These are phyloP conservation scores for Metalampra italica DNA, from an alignment of 2,888 invertebrate genomes.

Conservation along the genomic window DNA sequence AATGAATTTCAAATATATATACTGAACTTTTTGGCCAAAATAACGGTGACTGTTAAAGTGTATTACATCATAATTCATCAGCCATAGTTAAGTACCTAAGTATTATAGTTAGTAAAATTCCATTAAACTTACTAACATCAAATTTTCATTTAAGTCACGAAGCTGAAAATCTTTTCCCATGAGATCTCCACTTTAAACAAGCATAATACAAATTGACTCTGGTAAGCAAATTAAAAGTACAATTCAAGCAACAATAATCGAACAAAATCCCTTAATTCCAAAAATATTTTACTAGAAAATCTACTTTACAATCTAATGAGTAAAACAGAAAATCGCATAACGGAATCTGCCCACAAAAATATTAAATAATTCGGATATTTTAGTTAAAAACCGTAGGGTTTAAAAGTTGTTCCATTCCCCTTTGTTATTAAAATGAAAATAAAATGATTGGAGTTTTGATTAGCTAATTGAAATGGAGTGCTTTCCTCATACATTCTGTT, in stretches of 20 bases:
- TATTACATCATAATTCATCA: no score
- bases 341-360: constrained; percentile 22
- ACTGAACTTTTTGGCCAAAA: no score
- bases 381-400: constrained; percentile 32
- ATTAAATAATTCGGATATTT: constrained; percentile 41
- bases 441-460: constrained; percentile 50
- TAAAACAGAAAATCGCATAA: neutral
- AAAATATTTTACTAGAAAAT: constrained; percentile 2
- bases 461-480: constrained; percentile 38
- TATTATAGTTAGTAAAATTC: no score
- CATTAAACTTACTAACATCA: no score
- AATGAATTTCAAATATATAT: no score
- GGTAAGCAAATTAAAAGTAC: no score
- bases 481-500: neutral
- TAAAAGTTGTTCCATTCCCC: constrained; percentile 26
- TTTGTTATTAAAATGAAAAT: constrained; percentile 45
- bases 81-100: no score
- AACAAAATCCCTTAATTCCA: neutral
- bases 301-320: neutral
- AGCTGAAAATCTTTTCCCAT: no score
- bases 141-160: no score
- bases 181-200: no score
- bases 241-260: neutral
- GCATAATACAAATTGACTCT: no score
- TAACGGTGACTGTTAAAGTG: no score